Base-by-base conservation (phyloP, 2,797 vertebrate genomes). In the Cetoscarus ocellatus region DNA sequence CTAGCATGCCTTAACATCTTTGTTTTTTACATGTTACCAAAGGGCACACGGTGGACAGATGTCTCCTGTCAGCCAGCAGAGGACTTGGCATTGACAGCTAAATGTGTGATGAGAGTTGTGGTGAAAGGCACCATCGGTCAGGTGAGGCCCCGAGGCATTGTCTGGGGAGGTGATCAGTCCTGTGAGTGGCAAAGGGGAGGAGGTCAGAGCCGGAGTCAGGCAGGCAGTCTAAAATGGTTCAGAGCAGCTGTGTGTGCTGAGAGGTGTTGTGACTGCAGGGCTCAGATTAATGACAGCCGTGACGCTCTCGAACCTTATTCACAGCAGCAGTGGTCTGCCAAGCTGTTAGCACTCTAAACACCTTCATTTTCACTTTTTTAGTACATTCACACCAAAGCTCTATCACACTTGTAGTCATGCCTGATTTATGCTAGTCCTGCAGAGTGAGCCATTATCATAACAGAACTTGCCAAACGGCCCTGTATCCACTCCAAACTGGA, bases 291-390 rank as follows among this genome's bases (percentile, higher is more conserved):
- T 82, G 86, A 79, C 72, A 62, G 63, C 56, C 34, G 8, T 60
- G 84, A 71, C 5, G 51, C 67, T 49, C 65, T 88, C 38, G 43
- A 80, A 79, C 79, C 70, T 78, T 62, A 62, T 62, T 73, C 48
- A 44, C 69, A 67, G 70, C 70, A 66, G 79, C 72, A 49, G 66
- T 34, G 52, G 45, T 47, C 40, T 42, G 40, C 69, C 79, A 84
- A 66, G 54, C 75, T 86, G 85, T 85, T 87, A 83, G 80, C 83
- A 55, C 77, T 71, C 80, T 67, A 64, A 91, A 75, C 76, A 75
- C 83, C 57, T 86, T 67, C 35, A 59, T 69, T 77, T 79, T 35
- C 49, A 73, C 70, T 57, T 71, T 57, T 57, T 83, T 44, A 58
- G 61, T 53, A 27, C 1, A 6, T 70, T 47, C n/a, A 15, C 47